Percentiles rank a stretch among this genome's conserved stretches.
Conservation (phyloP, 2,888 invertebrate species). For the Pandemis heparana region DNA sequence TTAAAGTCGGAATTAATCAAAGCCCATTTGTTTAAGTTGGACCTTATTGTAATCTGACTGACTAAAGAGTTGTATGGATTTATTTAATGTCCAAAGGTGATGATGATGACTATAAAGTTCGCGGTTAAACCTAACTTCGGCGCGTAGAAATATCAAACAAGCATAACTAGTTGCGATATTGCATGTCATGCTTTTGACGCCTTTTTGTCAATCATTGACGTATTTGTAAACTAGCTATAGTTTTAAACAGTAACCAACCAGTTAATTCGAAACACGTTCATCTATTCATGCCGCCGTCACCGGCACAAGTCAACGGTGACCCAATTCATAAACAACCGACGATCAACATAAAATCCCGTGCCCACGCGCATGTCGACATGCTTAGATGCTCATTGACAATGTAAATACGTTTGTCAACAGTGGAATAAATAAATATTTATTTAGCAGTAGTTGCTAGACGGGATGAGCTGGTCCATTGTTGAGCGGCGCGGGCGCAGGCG, state of each 20-base stretch:
- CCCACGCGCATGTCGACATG: slow-evolving; percentile 75
- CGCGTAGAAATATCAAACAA: no score
- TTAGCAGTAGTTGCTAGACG: slow-evolving; percentile 63
- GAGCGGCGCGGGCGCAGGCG: slow-evolving; percentile 61
- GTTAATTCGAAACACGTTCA: slow-evolving; percentile 28
- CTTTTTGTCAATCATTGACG: background rate
- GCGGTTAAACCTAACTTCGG: no score
- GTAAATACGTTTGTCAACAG: slow-evolving; percentile 83
- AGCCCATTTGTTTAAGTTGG: no score
- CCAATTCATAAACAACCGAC: slow-evolving; percentile 74
- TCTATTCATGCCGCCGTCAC: slow-evolving; percentile 45
- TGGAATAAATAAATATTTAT: slow-evolving; percentile 83
- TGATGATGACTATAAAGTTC: no score
- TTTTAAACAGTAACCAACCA: slow-evolving; percentile 30
- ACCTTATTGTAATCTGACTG: no score
- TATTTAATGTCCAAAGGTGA: no score
- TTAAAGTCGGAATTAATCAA: no score
- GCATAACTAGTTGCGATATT: no score
- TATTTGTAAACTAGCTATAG: background rate
- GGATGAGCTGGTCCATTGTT: slow-evolving; percentile 68
- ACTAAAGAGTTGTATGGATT: no score
- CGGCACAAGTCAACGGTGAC: slow-evolving; percentile 58
- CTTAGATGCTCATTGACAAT: slow-evolving; percentile 73
- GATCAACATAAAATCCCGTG: slow-evolving; percentile 70
- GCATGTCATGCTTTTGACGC: background rate